Evolutionary conservation across 2,797 vertebrate genomes (phyloP).

Genomic region (Hipposideros larvatus): DNA sequence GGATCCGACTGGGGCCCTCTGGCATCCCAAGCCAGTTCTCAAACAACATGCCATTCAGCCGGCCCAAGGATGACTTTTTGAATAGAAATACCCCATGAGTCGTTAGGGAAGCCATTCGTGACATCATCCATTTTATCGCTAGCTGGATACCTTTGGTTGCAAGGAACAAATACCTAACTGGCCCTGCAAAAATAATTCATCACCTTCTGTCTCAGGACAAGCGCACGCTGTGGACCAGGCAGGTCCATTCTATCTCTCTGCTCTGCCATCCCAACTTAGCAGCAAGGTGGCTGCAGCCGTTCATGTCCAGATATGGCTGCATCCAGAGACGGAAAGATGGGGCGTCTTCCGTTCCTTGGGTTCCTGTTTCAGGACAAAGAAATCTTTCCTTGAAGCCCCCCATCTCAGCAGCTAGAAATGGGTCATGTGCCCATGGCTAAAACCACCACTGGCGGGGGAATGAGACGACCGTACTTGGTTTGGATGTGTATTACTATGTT

Average conservation of each 20-base stretch:
- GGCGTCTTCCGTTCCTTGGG: background rate
- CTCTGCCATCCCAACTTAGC: background rate
- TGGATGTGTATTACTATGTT: background rate
- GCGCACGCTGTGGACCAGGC: background rate
- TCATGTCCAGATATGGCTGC: background rate
- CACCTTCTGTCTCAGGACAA: background rate
- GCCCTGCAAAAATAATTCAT: background rate
- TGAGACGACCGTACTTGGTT: fast-evolving
- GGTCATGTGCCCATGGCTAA: background rate
- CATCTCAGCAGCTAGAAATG: background rate
- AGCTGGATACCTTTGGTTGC: background rate
- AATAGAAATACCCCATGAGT: background rate
- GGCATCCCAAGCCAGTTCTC: too few species aligned
- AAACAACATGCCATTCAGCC: too few species aligned
- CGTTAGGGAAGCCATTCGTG: background rate
- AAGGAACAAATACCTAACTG: background rate
- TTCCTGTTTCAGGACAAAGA: background rate
- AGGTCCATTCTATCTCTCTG: background rate
- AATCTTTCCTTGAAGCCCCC: background rate
- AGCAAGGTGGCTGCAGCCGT: background rate
- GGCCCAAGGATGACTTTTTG: background rate
- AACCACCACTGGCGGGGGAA: background rate
- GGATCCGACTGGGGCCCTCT: too few species aligned
- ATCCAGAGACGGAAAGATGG: background rate
- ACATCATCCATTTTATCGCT: background rate